A percentile compares a stretch with the other conserved stretches of the same genome.
Evolutionary conservation across 1,140 invertebrate genomes (phyloP).

Genomic region (Leucophenga varia): DNA sequence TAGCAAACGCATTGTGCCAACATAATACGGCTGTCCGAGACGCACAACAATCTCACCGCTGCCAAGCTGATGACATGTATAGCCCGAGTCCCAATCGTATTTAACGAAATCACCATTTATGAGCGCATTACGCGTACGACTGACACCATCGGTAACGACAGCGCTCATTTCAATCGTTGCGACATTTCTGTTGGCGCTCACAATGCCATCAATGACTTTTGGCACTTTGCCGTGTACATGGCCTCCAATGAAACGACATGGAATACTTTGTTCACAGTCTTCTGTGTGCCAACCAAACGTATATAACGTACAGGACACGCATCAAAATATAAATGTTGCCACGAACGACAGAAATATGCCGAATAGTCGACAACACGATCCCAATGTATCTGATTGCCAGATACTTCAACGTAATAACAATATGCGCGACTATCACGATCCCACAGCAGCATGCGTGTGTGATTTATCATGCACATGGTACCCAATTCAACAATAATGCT

Average conservation of each 20-base stretch:
- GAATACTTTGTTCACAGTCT: conserved; percentile 95
- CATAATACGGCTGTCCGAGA: conserved; percentile 93
- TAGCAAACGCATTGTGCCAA: conserved; percentile 86
- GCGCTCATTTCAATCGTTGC: conserved; percentile 87
- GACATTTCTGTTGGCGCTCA: conserved; percentile 86
- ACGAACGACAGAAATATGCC: conserved; percentile 89
- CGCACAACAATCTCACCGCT: conserved; percentile 93
- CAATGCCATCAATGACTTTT: conserved; percentile 74
- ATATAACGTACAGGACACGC: conserved; percentile 87
- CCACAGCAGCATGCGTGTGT: conserved; percentile 90
- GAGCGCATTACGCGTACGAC: conserved; percentile 88
- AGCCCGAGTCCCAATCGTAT: conserved; percentile 98
- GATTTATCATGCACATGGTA: conserved; percentile 89
- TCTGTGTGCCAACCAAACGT: conserved; percentile 89
- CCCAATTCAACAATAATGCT: conserved; percentile 88
- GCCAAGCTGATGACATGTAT: conserved; percentile 97
- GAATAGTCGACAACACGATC: conserved; percentile 89
- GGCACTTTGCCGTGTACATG: conserved; percentile 78
- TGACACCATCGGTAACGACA: conserved; percentile 91
- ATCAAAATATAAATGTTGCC: conserved; percentile 94
- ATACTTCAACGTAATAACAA: conserved; percentile 96
- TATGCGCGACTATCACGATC: conserved; percentile 92
- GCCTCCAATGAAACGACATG: conserved; percentile 92
- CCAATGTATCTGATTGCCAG: conserved; percentile 96
- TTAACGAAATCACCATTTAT: conserved; percentile 92